Base-by-base conservation (phyloP, 2,888 invertebrate genomes). In the Parnassius glacialis region DNA sequence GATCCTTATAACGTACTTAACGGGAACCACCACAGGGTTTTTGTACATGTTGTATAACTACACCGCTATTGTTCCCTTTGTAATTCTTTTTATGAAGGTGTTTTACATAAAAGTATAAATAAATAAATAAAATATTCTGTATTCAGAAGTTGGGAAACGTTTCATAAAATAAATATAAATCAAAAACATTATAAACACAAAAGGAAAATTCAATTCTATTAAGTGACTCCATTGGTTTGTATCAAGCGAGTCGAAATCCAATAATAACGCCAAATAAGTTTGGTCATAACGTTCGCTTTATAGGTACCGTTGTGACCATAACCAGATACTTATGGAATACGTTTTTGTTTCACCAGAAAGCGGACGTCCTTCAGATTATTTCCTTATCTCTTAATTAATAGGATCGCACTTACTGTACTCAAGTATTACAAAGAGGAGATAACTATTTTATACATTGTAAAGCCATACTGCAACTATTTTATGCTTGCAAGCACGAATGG, bases 321-420 rank as follows among this genome's bases (percentile, higher is more conserved):
- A 81, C 69, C 75, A 81, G 83, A 78, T 76, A 76, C 79, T 83
- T 83, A 83, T 80, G 78, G 78, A 80, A 76, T 16, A 80, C 80
- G 81, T 84, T 85, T 85, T 81, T 83, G 82, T 76, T 72, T 75
- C 71, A 70, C 13, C 73, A 81, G 78, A 75, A 81, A 80, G 76
- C 73, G 72, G 80, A 69, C 50, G 82, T 76, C 83, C 85, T 83
- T 81, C 80, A 67, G 68, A 74, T 74, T 83, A 81, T 87, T 87
- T 87, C 87, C 87, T 87, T 87, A 83, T 76, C 1, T 5, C 34
- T 34, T 34, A 34, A 34, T 34, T 5, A 34, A 34, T 34, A 34
- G 34, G 34, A 34, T 3, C 34, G 7, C 34, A 34, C 34, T 34
- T 34, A 34, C 5, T 34, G 34, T 5, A 5, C 34, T 34, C 34